Evolutionary conservation across 2,888 invertebrate species (phyloP), one percentile per base, ranked within the genome.

Genomic region (Epistrophe grossulariae): DNA sequence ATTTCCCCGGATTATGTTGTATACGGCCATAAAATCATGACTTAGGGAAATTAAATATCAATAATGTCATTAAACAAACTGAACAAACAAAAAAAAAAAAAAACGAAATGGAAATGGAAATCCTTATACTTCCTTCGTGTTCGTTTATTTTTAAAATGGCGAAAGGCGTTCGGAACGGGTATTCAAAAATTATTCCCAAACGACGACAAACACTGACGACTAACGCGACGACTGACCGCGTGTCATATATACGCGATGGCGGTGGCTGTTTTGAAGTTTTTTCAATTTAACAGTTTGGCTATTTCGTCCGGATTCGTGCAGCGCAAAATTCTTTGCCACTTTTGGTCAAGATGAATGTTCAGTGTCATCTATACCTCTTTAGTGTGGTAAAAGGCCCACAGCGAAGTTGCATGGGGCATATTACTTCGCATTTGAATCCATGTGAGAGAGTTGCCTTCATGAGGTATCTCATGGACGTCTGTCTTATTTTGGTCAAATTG

Each of bases 31-130:
- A 77, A 80, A 84, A 48, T 60, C 84, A 78, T 72, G 81, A 57
- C 78, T 78, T 81, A 64, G 71, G 77, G 57, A 85, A 85, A 85
- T 78, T 85, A 85, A 82, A 82, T 85, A 64, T 81, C 85, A 73
- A 85, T 82, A 85, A 52, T 74, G 73, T 81, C 81, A 73, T 81
- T 70, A 73, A 68, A 15, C 52, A 24, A 52, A 52, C 55, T 35
- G 19, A 15, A 31, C 50, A 24, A 35, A 6, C n/a, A 28, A 40
- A 52, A 59, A 11, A 19, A 38, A 17, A 9, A 24, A 9, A 8
- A 35, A 35, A 35, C 35, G 35, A 35, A 35, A 57, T 57, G 57
- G 57, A 66, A 66, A 66, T 66, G 66, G 10, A 50, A 74, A 64
- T 79, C 76, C 71, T 66, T 64, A n/a, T n/a, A 50, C 35, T 55